These are phyloP conservation scores for Petrocephalus sullivani DNA, from an alignment of 2,797 vertebrate genomes.

Conservation along the genomic window DNA sequence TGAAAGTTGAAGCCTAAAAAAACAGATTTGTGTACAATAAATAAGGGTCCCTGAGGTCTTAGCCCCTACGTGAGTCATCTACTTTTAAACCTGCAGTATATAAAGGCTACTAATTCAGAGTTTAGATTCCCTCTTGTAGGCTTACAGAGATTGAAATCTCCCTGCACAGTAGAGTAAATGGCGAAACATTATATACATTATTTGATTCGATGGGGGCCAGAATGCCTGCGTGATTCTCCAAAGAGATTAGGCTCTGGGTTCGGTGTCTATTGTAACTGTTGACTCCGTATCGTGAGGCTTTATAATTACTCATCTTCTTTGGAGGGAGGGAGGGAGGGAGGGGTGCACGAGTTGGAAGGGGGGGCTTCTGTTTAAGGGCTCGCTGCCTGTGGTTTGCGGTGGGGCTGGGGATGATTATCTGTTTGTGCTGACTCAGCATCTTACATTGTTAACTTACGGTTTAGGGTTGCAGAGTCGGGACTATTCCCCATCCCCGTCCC, in stretches of 20 bases:
- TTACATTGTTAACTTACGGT: slow-evolving; percentile 52
- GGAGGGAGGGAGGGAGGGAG: slow-evolving; percentile 29
- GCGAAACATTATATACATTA: slow-evolving; percentile 55
- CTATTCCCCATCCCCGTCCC: slow-evolving; percentile 46
- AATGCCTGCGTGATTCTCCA: slow-evolving; percentile 45
- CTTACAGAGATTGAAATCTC: slow-evolving; percentile 45
- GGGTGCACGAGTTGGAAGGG: slow-evolving; percentile 21
- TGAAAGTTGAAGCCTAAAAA: slow-evolving; percentile 7
- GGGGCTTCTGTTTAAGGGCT: slow-evolving; percentile 36
- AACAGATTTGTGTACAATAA: slow-evolving; percentile 45
- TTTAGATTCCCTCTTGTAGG: slow-evolving; percentile 45
- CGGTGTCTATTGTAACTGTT: slow-evolving; percentile 41
- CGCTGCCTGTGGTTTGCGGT: slow-evolving; percentile 48
- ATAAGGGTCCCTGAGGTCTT: slow-evolving; percentile 34
- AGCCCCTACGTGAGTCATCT: slow-evolving; percentile 44
- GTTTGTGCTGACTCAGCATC: slow-evolving; percentile 52
- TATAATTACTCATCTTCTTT: slow-evolving; percentile 49
- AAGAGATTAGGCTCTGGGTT: slow-evolving; percentile 45
- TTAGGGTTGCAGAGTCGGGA: slow-evolving; percentile 53
- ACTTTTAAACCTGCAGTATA: slow-evolving; percentile 43
- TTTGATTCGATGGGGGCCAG: slow-evolving; percentile 53
- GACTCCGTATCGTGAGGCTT: slow-evolving; percentile 45
- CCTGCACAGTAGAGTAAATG: slow-evolving; percentile 44
- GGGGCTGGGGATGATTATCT: slow-evolving; percentile 44
- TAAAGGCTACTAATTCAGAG: slow-evolving; percentile 44